phyloP scores from a whole-genome alignment of 2,797 vertebrate species.

The Psittacula derbiana region DNA sequence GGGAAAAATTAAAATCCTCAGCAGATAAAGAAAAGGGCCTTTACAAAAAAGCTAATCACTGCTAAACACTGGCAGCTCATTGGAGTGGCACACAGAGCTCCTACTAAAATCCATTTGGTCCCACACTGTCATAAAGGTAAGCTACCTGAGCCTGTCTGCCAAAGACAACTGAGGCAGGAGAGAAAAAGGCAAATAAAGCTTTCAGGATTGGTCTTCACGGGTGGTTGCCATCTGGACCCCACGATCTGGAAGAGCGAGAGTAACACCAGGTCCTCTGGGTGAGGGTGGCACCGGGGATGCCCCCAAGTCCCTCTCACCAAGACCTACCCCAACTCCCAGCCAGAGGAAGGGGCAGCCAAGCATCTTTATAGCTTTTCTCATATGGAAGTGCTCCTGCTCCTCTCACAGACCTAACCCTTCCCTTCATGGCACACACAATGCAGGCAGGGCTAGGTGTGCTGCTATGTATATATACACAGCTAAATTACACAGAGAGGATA shows the following conservation, averaged over 20 bases:
- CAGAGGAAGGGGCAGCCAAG: neutral
- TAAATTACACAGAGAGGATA: neutral
- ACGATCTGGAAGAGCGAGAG: neutral
- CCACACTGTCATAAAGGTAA: neutral
- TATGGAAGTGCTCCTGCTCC: neutral
- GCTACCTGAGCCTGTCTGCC: neutral
- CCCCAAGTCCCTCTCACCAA: rapidly evolving
- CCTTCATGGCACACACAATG: neutral
- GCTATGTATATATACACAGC: neutral
- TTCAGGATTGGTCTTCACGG: neutral
- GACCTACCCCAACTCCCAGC: neutral
- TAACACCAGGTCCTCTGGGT: neutral
- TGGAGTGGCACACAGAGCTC: neutral
- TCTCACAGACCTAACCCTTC: neutral
- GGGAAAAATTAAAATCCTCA: conserved; percentile 27
- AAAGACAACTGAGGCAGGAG: neutral
- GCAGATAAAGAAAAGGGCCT: neutral
- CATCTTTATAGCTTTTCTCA: neutral
- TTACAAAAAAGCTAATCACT: conserved; percentile 17
- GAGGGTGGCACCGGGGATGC: neutral
- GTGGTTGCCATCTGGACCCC: neutral
- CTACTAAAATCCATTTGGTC: neutral
- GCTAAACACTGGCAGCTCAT: neutral
- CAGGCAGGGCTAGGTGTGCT: neutral
- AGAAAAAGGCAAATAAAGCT: neutral